A percentile compares a stretch with the other conserved stretches of the same genome.
Conservation (phyloP, 2,797 vertebrate genomes). For the Eulemur mongoz region DNA sequence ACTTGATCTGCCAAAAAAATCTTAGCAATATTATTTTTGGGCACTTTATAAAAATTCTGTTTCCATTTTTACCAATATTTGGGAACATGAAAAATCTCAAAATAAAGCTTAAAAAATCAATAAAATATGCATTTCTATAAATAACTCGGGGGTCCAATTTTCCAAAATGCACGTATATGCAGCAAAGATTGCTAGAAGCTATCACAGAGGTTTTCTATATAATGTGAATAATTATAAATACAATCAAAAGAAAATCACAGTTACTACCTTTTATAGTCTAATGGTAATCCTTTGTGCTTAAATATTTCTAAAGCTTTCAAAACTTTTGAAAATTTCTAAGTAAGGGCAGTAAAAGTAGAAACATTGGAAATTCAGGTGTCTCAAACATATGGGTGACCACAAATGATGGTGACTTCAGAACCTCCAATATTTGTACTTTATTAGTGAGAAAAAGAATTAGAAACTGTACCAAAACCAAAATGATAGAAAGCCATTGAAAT, state of each 20-base stretch:
- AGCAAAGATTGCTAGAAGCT: neutral
- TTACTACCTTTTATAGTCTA: neutral
- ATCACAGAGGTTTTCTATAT: neutral
- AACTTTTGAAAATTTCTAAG: neutral
- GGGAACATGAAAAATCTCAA: constrained; percentile 74
- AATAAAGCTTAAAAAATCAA: constrained; percentile 39
- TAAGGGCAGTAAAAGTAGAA: neutral
- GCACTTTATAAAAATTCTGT: constrained; percentile 66
- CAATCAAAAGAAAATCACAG: neutral
- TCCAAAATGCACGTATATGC: neutral
- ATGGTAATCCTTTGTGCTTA: neutral
- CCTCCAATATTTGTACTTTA: neutral
- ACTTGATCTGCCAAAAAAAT: constrained; percentile 82
- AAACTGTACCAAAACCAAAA: neutral
- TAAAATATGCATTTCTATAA: constrained; percentile 38
- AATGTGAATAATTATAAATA: constrained; percentile 32
- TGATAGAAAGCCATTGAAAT: neutral
- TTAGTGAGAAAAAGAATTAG: neutral
- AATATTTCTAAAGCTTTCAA: neutral
- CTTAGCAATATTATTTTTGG: constrained; percentile 79
- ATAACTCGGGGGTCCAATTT: neutral
- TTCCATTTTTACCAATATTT: constrained; percentile 58
- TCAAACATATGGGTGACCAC: neutral
- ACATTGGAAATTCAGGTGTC: neutral
- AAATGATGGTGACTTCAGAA: neutral